Evolutionary conservation across 2,113 vertebrate species (phyloP).

Genomic region (Etheostoma cragini): DNA sequence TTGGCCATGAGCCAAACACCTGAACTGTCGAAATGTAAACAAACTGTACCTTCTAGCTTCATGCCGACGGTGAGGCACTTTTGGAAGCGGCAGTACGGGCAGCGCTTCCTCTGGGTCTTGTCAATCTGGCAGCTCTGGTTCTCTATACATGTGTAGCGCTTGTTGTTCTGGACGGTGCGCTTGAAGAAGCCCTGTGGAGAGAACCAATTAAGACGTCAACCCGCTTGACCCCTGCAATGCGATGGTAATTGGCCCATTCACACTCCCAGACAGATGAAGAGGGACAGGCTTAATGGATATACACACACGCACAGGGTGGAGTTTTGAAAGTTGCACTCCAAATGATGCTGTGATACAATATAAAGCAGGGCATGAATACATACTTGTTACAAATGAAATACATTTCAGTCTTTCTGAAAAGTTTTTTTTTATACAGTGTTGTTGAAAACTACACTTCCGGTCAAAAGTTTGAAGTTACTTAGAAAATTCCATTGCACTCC

Average conservation of each 20-base stretch:
- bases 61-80: conserved; percentile 99
- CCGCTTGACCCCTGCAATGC: conserved; percentile 75
- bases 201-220: conserved; percentile 87
- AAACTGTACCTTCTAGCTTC: conserved; percentile 95
- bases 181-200: conserved; percentile 98
- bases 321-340: conserved; percentile 50
- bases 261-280: conserved; percentile 78
- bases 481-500: no score
- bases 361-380: conserved; percentile 12
- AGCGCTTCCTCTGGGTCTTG: conserved; percentile 98
- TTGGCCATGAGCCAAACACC: conserved; percentile 8
- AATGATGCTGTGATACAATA: conserved; percentile 34
- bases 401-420: background rate
- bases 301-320: conserved; percentile 13
- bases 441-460: background rate
- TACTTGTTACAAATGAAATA: background rate
- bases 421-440: background rate
- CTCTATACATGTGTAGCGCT: conserved; percentile 99
- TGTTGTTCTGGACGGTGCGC: conserved; percentile 99
- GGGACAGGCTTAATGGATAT: conserved; percentile 60
- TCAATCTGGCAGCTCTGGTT: conserved; percentile 99
- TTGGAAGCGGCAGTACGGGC: conserved; percentile 98
- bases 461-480: no score
- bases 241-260: conserved; percentile 81
- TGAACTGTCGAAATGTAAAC: conserved; percentile 16